Evolutionary conservation across 1,140 invertebrate species (phyloP).

Genomic region (Pygmarrhopalites habei): DNA sequence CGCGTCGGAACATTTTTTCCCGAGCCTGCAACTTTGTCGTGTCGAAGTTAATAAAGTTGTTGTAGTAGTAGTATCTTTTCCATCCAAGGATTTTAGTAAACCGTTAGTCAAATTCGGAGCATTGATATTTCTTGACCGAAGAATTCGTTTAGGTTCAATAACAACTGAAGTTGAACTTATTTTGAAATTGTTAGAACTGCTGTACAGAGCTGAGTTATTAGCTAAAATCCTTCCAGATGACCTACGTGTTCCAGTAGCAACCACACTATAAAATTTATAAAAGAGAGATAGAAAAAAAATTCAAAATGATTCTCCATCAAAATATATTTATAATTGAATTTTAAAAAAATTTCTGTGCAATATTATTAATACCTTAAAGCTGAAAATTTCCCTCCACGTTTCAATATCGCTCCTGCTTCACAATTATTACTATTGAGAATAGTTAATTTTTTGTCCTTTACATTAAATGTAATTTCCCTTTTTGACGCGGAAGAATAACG

Average conservation of each 20-base stretch:
- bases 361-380: not conserved
- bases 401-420: not conserved
- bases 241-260: not conserved
- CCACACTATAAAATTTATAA: too few relatives aligned
- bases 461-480: not conserved
- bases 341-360: too few relatives aligned
- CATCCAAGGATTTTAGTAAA: not conserved
- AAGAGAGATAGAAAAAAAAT: too few relatives aligned
- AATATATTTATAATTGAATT: too few relatives aligned
- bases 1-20: not conserved
- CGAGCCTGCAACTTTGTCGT: not conserved
- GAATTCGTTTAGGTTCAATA: constrained; percentile 17
- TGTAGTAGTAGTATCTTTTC: not conserved
- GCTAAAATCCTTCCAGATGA: not conserved
- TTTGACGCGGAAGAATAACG: not conserved
- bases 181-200: not conserved
- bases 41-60: not conserved
- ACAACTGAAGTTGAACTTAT: not conserved
- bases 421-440: not conserved
- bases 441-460: not conserved
- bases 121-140: constrained; percentile 31
- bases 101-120: constrained; percentile 7
- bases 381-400: not conserved
- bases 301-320: too few relatives aligned
- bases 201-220: too few relatives aligned